Base-by-base conservation (phyloP, 2,797 vertebrate species). In the Discoglossus pictus region DNA sequence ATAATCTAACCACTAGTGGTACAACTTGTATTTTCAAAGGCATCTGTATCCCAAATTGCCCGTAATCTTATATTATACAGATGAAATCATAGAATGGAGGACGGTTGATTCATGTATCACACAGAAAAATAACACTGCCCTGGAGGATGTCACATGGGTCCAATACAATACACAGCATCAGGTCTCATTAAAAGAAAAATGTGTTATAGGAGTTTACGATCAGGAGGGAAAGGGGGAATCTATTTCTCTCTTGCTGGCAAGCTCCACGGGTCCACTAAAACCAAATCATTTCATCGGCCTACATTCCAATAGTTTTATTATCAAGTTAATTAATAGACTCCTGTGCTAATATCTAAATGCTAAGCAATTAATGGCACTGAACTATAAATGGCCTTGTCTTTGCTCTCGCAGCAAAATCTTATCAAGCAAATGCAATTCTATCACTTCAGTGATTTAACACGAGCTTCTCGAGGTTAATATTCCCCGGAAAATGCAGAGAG, bases 361-460 rank as follows among this genome's bases (percentile, higher is more conserved):
- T 90, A 89, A 90, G 86, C 86, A 93, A 92, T 92, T 92, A 93
- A 90, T 92, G 88, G 83, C 87, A 91, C 82, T 87, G 88, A 92
- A 93, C 91, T 92, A 90, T 88, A 85, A 85, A 85, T 74, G 80
- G 74, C 73, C 80, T 80, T 76, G 61, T 75, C 77, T 85, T 83
- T 82, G 83, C 76, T 83, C 80, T 84, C 76, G 72, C 80, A 78
- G 76, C 74, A 80, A 77, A 82, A 82, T 78, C 79, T 80, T 86
- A 85, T 74, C 79, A 77, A 73, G 78, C 48, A 75, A 83, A 79
- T 72, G 75, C 80, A 82, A 78, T 76, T 85, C 79, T 75, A 82
- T 78, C 76, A 77, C 67, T 73, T 80, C 71, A 42, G 21, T 78
- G 79, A 84, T 84, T 84, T 82, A 78, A 83, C 66, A 71, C 15